Base-by-base conservation (phyloP, 1,140 invertebrate genomes). In the Drosophila tristis region DNA sequence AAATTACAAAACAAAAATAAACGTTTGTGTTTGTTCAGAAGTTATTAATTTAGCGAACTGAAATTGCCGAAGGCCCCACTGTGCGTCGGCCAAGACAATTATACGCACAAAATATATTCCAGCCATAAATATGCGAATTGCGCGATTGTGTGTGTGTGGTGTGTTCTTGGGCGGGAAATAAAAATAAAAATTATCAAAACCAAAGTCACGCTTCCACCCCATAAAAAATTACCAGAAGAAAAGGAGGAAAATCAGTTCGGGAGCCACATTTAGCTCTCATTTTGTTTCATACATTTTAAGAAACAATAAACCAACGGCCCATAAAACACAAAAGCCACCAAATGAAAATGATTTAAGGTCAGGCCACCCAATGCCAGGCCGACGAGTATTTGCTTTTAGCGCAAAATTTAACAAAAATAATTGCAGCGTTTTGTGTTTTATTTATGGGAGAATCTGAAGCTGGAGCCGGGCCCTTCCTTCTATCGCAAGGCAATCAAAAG, bases 251-350 rank as follows among this genome's bases (percentile, higher is more conserved):
- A 86, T 86, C 82, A 86, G 82, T 76, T 76, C 57, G 49, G 63
- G 43, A 74, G 72, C 73, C 66, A 75, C 62, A 74, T 74, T 74
- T 76, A 76, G 81, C 81, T 39, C 35, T 80, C 81, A 85, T 85
- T 85, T 80, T 80, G 86, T 85, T 85, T 86, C 80, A 85, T 85
- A 86, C 84, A 87, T 87, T 87, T 87, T 89, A 82, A 89, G 79
- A 87, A 87, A 89, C 78, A 87, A 87, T 89, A 89, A 87, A 89
- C 84, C 84, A 87, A 79, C 84, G 84, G 84, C 61, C 84, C 84
- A 89, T 86, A 86, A 87, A 87, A 89, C 75, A 87, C 84, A 81
- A 39, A 39, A 87, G 82, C 86, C 74, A 82, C 74, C 86, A 89
- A 86, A 86, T 87, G 84, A 82, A 87, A 87, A 86, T 86, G 82